phyloP scores from a whole-genome alignment of 2,888 invertebrate genomes.

The Eurois occulta region DNA sequence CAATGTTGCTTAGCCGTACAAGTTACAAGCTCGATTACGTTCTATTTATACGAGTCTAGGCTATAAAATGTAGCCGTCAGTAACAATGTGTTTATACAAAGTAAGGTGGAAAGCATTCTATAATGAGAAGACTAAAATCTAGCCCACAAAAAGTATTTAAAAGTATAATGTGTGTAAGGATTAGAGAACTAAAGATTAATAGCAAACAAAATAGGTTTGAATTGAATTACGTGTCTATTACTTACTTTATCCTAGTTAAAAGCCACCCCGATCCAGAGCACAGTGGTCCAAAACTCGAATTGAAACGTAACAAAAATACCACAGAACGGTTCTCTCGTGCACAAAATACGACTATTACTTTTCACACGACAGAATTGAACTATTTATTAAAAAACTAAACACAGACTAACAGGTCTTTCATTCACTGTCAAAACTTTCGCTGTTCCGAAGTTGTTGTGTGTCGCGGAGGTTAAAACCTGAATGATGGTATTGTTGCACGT shows the following conservation, averaged over 20 bases:
- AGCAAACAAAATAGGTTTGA: background rate
- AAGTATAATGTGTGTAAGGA: slow-evolving; percentile 33
- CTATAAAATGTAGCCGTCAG: slow-evolving; percentile 48
- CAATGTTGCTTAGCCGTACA: slow-evolving; percentile 49
- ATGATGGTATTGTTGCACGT: slow-evolving; percentile 80
- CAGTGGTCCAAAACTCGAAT: slow-evolving; percentile 82
- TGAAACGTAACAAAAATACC: slow-evolving; percentile 84
- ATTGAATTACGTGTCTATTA: slow-evolving; percentile 11
- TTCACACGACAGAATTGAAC: slow-evolving; percentile 80
- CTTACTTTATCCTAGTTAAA: slow-evolving; percentile 59
- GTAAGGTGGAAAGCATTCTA: slow-evolving; percentile 49
- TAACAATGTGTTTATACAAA: slow-evolving; percentile 54
- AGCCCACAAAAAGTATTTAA: background rate
- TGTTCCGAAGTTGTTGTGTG: slow-evolving; percentile 72
- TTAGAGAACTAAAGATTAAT: background rate
- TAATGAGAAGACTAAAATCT: slow-evolving; percentile 6
- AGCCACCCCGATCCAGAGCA: slow-evolving; percentile 67
- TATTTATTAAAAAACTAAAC: slow-evolving; percentile 75
- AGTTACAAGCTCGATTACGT: slow-evolving; percentile 59
- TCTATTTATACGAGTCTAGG: slow-evolving; percentile 56
- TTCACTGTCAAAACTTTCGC: slow-evolving; percentile 75
- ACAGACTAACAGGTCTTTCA: slow-evolving; percentile 68
- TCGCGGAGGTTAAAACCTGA: slow-evolving; percentile 81
- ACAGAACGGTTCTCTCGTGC: slow-evolving; percentile 81
- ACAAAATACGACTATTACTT: slow-evolving; percentile 82